A percentile compares a stretch with the other conserved stretches of the same genome.
Evolutionary conservation across 2,797 vertebrate genomes (phyloP).

Genomic region (Microhierax caerulescens): DNA sequence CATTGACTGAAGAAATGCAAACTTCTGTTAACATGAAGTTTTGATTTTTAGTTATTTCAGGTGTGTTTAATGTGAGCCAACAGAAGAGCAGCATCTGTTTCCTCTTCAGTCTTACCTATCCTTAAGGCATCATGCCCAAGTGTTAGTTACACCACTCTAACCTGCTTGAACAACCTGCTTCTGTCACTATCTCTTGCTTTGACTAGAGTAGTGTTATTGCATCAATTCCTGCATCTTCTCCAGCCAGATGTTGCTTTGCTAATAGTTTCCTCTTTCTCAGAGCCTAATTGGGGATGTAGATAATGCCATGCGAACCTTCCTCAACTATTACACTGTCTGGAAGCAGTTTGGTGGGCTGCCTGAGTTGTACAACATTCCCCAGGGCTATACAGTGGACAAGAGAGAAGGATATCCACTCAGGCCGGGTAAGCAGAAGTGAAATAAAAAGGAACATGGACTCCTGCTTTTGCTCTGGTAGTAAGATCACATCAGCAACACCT

Average conservation of each 20-base stretch:
- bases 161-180: not conserved
- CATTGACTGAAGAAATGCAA: not conserved
- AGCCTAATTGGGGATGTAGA: slow-evolving; percentile 91
- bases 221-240: not conserved
- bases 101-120: not conserved
- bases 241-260: not conserved
- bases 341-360: slow-evolving; percentile 96
- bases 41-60: not conserved
- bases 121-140: not conserved
- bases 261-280: slow-evolving; percentile 65
- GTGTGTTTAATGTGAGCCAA: not conserved
- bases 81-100: not conserved
- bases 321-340: slow-evolving; percentile 97
- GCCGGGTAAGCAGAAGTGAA: slow-evolving; percentile 80
- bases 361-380: slow-evolving; percentile 97
- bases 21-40: not conserved
- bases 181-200: not conserved
- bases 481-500: not conserved
- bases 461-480: not conserved
- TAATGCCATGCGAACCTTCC: slow-evolving; percentile 90
- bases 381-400: slow-evolving; percentile 96
- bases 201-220: not conserved
- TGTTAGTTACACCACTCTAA: not conserved
- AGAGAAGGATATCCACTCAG: slow-evolving; percentile 94
- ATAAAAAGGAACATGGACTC: not conserved